A percentile compares a stretch with the other conserved stretches of the same genome.
Conservation (phyloP, 30 jellyfish, hydroid and myxozoan genomes). For the Turritopsis rubra region DNA sequence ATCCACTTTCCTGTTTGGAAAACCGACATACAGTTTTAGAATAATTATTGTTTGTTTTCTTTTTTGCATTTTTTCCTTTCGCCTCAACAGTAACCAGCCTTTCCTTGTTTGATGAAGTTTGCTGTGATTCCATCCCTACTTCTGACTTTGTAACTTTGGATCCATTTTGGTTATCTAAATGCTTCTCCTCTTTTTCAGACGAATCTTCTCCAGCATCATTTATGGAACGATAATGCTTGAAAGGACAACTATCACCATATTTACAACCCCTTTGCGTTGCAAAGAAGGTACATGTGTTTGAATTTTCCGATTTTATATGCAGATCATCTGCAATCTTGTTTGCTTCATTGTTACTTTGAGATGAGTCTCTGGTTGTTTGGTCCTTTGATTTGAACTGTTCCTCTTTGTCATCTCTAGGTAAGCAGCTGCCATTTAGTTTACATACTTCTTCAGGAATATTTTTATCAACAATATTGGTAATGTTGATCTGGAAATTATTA, state of each 20-base stretch:
- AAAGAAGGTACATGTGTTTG: constrained; percentile 13
- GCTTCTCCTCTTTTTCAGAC: background rate
- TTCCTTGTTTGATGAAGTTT: constrained; percentile 2
- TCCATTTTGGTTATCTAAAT: background rate
- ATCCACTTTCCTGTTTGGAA: background rate
- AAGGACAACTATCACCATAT: constrained; percentile 21
- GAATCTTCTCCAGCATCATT: constrained; percentile 20
- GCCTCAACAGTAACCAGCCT: background rate
- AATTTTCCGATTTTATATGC: background rate
- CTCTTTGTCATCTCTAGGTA: background rate
- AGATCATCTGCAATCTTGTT: background rate
- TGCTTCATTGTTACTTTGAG: background rate
- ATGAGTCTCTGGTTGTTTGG: background rate
- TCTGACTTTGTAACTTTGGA: background rate
- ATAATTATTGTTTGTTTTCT: too few species aligned
- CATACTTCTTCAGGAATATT: too few species aligned
- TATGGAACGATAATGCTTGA: constrained; percentile 23
- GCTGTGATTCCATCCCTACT: background rate
- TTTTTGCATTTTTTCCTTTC: background rate
- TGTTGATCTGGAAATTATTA: background rate
- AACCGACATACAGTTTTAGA: background rate
- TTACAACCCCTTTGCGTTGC: constrained; percentile 24
- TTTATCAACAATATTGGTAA: too few species aligned
- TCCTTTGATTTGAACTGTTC: background rate
- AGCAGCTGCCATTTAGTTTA: too few species aligned